These are phyloP conservation scores for Pomacea maculata DNA, from an alignment of 1,140 invertebrate species.

Conservation along the genomic window DNA sequence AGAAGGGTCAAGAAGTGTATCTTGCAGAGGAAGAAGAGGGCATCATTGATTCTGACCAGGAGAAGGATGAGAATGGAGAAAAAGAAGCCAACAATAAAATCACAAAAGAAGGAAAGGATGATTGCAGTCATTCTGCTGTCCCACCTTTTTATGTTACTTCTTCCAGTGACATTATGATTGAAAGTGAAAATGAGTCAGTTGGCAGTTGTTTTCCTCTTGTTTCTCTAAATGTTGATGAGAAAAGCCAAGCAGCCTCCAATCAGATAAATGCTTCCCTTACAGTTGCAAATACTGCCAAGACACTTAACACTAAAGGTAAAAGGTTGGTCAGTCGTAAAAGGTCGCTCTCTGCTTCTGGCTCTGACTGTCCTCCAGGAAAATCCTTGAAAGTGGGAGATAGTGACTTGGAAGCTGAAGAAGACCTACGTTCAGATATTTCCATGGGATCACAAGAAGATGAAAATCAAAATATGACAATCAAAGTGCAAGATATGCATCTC, in stretches of 20 bases:
- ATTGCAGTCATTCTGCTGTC: background rate
- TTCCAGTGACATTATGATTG: background rate
- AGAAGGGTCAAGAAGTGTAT: conserved; percentile 4
- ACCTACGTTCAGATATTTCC: conserved; percentile 7
- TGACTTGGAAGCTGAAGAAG: conserved; percentile 5
- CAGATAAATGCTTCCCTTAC: no score
- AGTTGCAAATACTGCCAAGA: background rate
- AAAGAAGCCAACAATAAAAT: background rate
- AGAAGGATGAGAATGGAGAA: conserved; percentile 1
- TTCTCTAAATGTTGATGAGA: background rate
- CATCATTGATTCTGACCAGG: background rate
- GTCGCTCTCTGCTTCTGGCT: conserved; percentile 15
- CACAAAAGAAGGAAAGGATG: background rate
- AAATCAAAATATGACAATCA: conserved; percentile 21
- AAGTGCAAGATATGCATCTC: conserved; percentile 14
- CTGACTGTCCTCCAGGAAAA: conserved; percentile 3
- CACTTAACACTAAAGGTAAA: background rate
- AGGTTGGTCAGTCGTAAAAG: background rate
- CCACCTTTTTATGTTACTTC: background rate
- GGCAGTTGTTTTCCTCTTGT: background rate
- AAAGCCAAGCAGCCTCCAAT: background rate
- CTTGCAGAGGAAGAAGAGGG: conserved; percentile 17
- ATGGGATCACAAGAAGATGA: conserved; percentile 13
- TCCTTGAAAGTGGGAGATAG: background rate
- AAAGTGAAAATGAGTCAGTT: conserved; percentile 17